Evolutionary conservation across 2,888 invertebrate genomes (phyloP).

Genomic region (Molanna angustata): DNA sequence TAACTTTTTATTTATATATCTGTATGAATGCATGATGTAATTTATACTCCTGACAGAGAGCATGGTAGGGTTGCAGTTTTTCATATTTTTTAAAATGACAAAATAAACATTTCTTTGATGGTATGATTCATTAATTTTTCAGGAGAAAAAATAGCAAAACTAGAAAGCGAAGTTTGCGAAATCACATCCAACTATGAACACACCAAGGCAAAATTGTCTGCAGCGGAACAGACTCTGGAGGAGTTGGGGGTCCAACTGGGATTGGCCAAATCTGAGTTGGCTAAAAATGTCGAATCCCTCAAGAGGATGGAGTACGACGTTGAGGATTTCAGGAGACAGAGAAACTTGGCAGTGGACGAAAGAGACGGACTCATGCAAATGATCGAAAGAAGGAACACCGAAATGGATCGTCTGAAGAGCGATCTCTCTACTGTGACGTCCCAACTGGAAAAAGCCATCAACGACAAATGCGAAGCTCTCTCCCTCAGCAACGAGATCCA

Average conservation of each 20-base stretch:
- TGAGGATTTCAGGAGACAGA: slow-evolving; percentile 63
- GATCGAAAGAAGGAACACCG: slow-evolving; percentile 67
- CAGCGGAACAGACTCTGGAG: slow-evolving; percentile 59
- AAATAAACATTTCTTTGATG: too few relatives aligned
- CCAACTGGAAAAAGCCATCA: slow-evolving; percentile 72
- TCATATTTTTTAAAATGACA: too few relatives aligned
- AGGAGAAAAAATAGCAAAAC: slow-evolving; percentile 58
- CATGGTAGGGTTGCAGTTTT: too few relatives aligned
- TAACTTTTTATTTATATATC: too few relatives aligned
- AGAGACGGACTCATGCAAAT: slow-evolving; percentile 70
- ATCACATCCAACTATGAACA: slow-evolving; percentile 62
- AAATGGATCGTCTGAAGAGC: slow-evolving; percentile 68
- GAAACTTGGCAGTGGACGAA: slow-evolving; percentile 71
- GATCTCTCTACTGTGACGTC: slow-evolving; percentile 68
- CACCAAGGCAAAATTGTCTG: slow-evolving; percentile 58
- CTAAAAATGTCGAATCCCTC: slow-evolving; percentile 62
- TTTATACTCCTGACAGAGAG: too few relatives aligned
- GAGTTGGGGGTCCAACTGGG: slow-evolving; percentile 66
- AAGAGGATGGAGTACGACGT: slow-evolving; percentile 64
- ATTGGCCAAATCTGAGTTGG: slow-evolving; percentile 60
- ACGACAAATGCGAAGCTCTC: slow-evolving; percentile 80
- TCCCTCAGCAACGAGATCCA: slow-evolving; percentile 77
- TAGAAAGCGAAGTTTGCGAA: slow-evolving; percentile 56
- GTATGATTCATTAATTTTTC: slow-evolving; percentile 34
- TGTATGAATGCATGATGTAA: too few relatives aligned